Base-by-base conservation (phyloP, 2,888 invertebrate species). In the Papilio gigon region DNA sequence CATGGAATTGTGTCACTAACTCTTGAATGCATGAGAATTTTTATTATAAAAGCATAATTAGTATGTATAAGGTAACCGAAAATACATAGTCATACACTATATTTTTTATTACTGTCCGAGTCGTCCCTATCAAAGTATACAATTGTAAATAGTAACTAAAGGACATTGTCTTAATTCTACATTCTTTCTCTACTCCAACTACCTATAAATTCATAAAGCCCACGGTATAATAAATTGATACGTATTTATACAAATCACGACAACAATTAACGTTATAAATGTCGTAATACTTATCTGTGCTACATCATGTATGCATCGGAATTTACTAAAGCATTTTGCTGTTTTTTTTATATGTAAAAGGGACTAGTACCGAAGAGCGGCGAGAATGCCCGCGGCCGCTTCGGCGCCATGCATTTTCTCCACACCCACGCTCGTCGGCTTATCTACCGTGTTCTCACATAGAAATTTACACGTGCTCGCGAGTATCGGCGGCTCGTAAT, bases 401-500 rank as follows among this genome's bases (percentile, higher is more conserved):
- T 74, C 84, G 73, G 81, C 85, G 84, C 82, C 83, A 79, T 82
- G 84, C 82, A 84, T 84, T 86, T 85, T 82, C 83, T 79, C 76
- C 79, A 77, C 83, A 80, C 91, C 92, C 85, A 90, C 90, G 85
- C 86, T 70, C 76, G 70, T 65, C 77, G 73, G 78, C 85, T 88
- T 91, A 90, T 90, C 89, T 86, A 77, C 79, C 81, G 74, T 84
- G 86, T 89, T 91, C 89, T 89, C 89, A 87, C 88, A 87, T 83
- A 85, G 86, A 89, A 88, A 91, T 91, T 91, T 90, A 92, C 90
- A 90, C 90, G 84, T 90, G 86, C 88, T 89, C 80, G 87, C 83
- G 82, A 88, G 85, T 83, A 86, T 83, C 82, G 78, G 80, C 79
- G 79, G 80, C 77, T 83, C 79, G 85, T 89, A 88, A 89, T 86